phyloP scores from a whole-genome alignment of 1,140 invertebrate species.

The Nasonia giraulti region DNA sequence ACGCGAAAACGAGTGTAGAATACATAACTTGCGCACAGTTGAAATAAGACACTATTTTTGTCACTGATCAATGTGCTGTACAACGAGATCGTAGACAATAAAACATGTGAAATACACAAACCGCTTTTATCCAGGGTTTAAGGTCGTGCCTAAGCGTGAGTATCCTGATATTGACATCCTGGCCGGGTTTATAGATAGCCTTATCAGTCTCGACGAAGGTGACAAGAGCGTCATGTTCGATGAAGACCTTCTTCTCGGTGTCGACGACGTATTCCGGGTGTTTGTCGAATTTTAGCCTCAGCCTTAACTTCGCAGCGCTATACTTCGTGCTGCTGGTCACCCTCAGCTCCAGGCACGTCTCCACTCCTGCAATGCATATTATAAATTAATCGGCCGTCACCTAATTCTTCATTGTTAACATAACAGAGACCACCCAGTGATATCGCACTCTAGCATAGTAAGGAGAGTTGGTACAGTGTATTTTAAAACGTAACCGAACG shows the following conservation, averaged over 20 bases:
- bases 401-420: too few species aligned
- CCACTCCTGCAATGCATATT: conserved; percentile 57
- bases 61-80: too few species aligned
- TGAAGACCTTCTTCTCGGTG: conserved; percentile 68
- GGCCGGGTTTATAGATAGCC: conserved; percentile 80
- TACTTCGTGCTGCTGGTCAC: conserved; percentile 66
- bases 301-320: conserved; percentile 68
- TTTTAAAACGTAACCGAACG: neutral
- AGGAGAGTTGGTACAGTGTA: neutral
- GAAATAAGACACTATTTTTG: too few species aligned
- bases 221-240: conserved; percentile 72
- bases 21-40: too few species aligned
- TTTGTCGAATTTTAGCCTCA: conserved; percentile 74
- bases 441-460: neutral
- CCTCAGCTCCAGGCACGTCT: conserved; percentile 68
- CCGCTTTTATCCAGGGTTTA: conserved; percentile 71
- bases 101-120: conserved; percentile 46
- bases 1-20: too few species aligned
- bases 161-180: conserved; percentile 76
- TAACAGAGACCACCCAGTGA: too few species aligned
- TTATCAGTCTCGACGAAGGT: conserved; percentile 76
- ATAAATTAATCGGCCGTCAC: neutral
- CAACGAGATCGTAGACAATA: too few species aligned
- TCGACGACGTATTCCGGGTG: conserved; percentile 74
- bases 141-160: conserved; percentile 74